Evolutionary conservation across 2,797 vertebrate genomes (phyloP).

Genomic region (Eulemur albifrons): DNA sequence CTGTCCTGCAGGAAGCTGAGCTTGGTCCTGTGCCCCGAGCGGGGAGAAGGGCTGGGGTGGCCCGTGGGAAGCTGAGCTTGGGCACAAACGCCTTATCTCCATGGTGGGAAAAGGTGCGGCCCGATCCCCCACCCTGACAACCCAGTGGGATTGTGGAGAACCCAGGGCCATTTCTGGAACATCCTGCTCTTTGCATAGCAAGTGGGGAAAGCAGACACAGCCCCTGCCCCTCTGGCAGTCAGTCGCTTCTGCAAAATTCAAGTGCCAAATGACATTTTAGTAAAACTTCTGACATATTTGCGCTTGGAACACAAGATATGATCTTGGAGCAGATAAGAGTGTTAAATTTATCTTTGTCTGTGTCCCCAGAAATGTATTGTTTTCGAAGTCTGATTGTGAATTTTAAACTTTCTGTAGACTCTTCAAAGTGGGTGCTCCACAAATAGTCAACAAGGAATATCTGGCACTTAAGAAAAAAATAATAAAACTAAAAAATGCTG

Average conservation of each 20-base stretch:
- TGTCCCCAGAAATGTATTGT: constrained; percentile 25
- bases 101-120: fast-evolving
- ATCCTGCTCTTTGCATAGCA: background rate
- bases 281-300: constrained; percentile 43
- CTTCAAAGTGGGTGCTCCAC: background rate
- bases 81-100: background rate
- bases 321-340: constrained; percentile 39
- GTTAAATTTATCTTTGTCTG: constrained; percentile 42
- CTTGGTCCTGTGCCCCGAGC: background rate
- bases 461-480: background rate
- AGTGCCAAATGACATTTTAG: constrained; percentile 55
- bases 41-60: background rate
- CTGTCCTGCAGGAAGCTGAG: background rate
- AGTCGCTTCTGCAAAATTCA: background rate
- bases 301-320: background rate
- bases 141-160: no score
- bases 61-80: background rate
- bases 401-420: background rate
- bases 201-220: background rate
- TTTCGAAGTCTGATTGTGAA: constrained; percentile 8
- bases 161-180: background rate
- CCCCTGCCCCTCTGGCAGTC: constrained; percentile 18
- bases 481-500: background rate
- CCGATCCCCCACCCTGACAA: background rate
- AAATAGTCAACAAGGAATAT: background rate